Conservation (phyloP, 2,797 vertebrate species). For the Gymnothorax javanicus region DNA sequence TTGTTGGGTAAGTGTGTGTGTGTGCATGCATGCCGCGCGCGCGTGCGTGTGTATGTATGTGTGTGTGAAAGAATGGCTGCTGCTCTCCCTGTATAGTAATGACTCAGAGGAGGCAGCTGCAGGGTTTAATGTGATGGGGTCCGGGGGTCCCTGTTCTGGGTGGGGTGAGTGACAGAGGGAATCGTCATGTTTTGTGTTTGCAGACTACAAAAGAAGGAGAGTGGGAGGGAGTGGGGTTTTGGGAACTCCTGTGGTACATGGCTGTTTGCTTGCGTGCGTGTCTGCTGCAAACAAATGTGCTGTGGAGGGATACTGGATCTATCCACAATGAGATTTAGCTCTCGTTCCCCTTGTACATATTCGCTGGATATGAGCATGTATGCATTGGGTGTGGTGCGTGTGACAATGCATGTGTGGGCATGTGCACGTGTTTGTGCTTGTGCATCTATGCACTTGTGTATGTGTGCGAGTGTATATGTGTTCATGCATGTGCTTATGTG, state of each 20-base stretch:
- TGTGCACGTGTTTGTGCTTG: background rate
- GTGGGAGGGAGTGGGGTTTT: background rate
- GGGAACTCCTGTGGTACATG: background rate
- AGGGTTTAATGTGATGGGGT: background rate
- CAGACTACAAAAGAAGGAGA: background rate
- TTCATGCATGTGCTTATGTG: background rate
- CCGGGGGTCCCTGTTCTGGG: background rate
- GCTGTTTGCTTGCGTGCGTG: conserved; percentile 47
- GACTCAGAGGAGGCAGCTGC: background rate
- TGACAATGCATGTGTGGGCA: background rate
- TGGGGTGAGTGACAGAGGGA: background rate
- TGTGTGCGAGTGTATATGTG: background rate
- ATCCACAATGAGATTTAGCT: no score
- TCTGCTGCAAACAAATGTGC: no score
- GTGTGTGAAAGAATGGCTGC: conserved; percentile 16
- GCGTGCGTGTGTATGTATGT: background rate
- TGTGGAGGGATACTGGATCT: no score
- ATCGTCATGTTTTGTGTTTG: conserved; percentile 9
- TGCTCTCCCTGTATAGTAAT: background rate
- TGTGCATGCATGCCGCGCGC: no score
- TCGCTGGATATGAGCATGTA: conserved; percentile 59
- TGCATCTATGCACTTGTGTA: no score
- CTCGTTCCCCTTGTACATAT: background rate
- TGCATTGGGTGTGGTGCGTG: background rate
- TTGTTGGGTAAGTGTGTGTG: background rate